phyloP scores from a whole-genome alignment of 2,113 vertebrate species.

The Hemibagrus wyckioides region DNA sequence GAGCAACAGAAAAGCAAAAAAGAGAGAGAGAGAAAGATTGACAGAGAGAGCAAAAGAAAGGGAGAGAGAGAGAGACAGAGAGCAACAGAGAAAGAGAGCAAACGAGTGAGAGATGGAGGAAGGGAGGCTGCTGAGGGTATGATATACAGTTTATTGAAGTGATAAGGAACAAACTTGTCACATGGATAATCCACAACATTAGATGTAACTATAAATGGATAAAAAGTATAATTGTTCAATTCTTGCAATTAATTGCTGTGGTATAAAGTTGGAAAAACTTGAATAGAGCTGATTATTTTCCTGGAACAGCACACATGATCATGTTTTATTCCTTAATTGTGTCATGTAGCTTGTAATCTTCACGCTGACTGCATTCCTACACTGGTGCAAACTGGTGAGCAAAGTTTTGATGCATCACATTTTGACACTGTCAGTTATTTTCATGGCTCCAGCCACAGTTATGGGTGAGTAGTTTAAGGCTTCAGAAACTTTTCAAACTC shows the following conservation, averaged over 20 bases:
- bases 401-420: not conserved
- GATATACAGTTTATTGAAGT: too few species aligned
- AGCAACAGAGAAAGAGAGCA: too few species aligned
- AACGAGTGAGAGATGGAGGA: too few species aligned
- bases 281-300: not conserved
- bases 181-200: not conserved
- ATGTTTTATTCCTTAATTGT: not conserved
- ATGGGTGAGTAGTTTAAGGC: not conserved
- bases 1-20: too few species aligned
- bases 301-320: not conserved
- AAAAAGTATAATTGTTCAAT: not conserved
- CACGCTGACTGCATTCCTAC: not conserved
- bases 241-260: not conserved
- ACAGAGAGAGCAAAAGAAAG: too few species aligned
- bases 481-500: conserved; percentile 7
- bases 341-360: not conserved
- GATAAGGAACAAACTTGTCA: not conserved
- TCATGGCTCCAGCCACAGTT: not conserved
- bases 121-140: too few species aligned
- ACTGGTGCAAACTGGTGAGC: not conserved
- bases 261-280: not conserved
- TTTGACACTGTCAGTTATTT: not conserved
- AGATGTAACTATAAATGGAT: not conserved
- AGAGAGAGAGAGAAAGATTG: too few species aligned
- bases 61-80: too few species aligned